Base-by-base conservation (phyloP, 2,888 invertebrate genomes). In the Saturnia pavonia region DNA sequence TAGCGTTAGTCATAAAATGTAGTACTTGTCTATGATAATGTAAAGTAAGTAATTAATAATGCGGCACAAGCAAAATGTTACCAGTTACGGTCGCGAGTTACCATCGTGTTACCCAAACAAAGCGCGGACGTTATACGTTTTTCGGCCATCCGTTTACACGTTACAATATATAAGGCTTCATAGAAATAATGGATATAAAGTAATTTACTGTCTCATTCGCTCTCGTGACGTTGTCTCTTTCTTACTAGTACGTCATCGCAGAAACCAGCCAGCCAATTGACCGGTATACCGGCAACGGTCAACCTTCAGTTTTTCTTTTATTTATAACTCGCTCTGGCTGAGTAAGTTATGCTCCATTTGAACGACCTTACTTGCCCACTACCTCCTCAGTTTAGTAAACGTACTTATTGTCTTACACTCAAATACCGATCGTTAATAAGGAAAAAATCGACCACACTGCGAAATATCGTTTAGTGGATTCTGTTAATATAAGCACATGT, bases 281-380 rank as follows among this genome's bases (percentile, higher is more conserved):
- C 94, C 94, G 90, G 93, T 92, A 91, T 91, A 92, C 90, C 87
- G 92, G 88, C 92, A 94, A 92, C 93, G 94, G 93, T 93, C 92
- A 94, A 92, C 93, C 93, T 94, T 93, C 93, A 92, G 92, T 93
- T 93, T 92, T 93, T 92, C 86, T 90, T 91, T 93, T 92, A 92
- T 92, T 92, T 93, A 90, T 92, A 92, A 91, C 92, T 91, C 89
- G 92, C 91, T 91, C 85, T 85, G 90, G 83, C 87, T 88, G 88
- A 85, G 88, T 89, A 92, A 92, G 91, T 91, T 91, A 88, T 90
- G 94, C 90, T 78, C 74, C 83, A 84, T 91, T 92, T 78, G 77
- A 77, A 82, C 74, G 65, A 45, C 51, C 34, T 57, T 34, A 77
- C 81, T 86, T 74, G 78, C 74, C 63, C 19, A 27, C 27, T 69